phyloP scores from a whole-genome alignment of 2,113 vertebrate genomes.

The Lampris megalopsis region DNA sequence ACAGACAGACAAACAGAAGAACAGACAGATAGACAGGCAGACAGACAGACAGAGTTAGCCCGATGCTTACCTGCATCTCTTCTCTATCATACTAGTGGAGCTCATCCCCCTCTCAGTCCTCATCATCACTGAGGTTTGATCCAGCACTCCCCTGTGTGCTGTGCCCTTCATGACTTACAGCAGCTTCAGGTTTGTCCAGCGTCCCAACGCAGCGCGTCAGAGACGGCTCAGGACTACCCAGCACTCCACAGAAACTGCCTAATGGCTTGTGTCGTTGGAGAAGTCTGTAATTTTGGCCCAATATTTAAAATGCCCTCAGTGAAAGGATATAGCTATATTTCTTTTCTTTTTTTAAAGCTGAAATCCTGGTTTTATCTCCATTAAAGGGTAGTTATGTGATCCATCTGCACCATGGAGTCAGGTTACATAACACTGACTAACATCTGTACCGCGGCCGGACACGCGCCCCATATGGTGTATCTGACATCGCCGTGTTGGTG shows the following conservation, averaged over 20 bases:
- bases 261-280: constrained; percentile 39
- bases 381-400: too few species aligned
- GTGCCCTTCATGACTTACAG: constrained; percentile 49
- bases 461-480: too few species aligned
- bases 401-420: too few species aligned
- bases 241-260: constrained; percentile 34
- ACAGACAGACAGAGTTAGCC: neutral
- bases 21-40: neutral
- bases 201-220: constrained; percentile 37
- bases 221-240: constrained; percentile 55
- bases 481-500: too few species aligned
- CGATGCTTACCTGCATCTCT: neutral
- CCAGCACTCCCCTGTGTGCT: constrained; percentile 55
- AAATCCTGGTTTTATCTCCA: too few species aligned
- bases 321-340: too few species aligned
- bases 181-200: constrained; percentile 19
- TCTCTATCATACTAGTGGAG: constrained; percentile 40
- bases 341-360: too few species aligned
- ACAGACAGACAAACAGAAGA: too few species aligned
- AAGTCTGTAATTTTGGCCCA: constrained; percentile 21
- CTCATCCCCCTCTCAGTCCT: constrained; percentile 51
- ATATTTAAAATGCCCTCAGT: constrained; percentile 7
- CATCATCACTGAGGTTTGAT: constrained; percentile 53
- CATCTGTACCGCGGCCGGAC: too few species aligned
- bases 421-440: too few species aligned